Base-by-base conservation (phyloP, 23 tunicate genomes). In the Botrylloides violaceus region DNA sequence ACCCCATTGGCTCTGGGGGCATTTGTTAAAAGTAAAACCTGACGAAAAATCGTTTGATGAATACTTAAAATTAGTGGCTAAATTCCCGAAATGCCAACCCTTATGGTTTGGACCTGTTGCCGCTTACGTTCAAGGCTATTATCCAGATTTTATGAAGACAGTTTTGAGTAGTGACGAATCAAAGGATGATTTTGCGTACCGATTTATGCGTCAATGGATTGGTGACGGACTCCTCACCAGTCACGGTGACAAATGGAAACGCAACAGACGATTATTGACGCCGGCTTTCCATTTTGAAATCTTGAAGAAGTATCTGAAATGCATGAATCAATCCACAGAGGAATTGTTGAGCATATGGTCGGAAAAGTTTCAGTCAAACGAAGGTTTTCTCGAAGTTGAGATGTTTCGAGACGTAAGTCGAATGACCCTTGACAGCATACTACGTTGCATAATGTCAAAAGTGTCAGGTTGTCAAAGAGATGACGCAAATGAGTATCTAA, bases 271-370 rank as follows among this genome's bases (percentile, higher is more conserved):
- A 39, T 77, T 87, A 26, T 71, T 87, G 22, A 80, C 95, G 4
- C 25, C 70, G 2, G 60, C 95, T 27, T 87, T 87, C 39, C 95
- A 87, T 64, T 87, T 80, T 76, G 95, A 87, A 15, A 70, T 76
- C 29, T 59, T 87, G 58, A 80, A 76, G 49, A 73, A 85, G 4
- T 87, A 87, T 60, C 59, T 61, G 15, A 47, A 36, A 26, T 70
- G n/a, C 4, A 87, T 87, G 86, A 80, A 80, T 64, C 39, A 82
- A n/a, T 76, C 82, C 56, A 26, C 76, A 3, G 49, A 76, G 20
- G 70, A 74, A 27, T 65, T 87, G 53, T 71, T 87, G 58, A 86
- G 32, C 5, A 75, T 34, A 33, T 75, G 79, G 70, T 48, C 72
- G 83, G 43, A 57, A 28, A 84, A 78, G 73, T 84, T 75, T 76